Conservation (phyloP, 2,113 vertebrate species). For the Pipa parva region DNA sequence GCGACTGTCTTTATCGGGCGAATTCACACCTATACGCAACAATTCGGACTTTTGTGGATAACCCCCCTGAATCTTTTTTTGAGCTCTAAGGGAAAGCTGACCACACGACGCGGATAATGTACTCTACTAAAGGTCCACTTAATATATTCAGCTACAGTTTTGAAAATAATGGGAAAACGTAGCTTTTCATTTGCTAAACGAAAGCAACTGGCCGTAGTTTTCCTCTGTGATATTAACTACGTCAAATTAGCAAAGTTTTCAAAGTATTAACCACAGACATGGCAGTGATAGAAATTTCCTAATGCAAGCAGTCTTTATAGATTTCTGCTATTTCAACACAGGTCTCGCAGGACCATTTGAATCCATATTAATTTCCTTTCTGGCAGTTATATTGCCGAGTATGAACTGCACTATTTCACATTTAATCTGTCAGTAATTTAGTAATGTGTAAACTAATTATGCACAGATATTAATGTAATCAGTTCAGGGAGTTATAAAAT, state of each 20-base stretch:
- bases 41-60: too few relatives aligned
- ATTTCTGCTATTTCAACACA: slow-evolving; percentile 73
- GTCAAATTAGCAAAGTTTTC: slow-evolving; percentile 58
- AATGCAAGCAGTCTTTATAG: slow-evolving; percentile 85
- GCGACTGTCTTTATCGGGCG: too few relatives aligned
- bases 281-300: slow-evolving; percentile 82
- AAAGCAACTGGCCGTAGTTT: slow-evolving; percentile 10
- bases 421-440: slow-evolving; percentile 99
- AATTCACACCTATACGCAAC: too few relatives aligned
- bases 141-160: too few relatives aligned
- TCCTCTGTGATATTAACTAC: slow-evolving; percentile 22
- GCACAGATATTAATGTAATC: slow-evolving; percentile 98
- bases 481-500: slow-evolving; percentile 92
- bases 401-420: slow-evolving; percentile 97
- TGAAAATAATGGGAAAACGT: background rate
- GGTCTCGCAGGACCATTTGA: slow-evolving; percentile 93
- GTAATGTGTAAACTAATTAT: slow-evolving; percentile 99
- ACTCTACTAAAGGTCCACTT: too few relatives aligned
- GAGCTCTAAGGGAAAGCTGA: too few relatives aligned
- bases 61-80: too few relatives aligned
- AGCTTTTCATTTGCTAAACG: slow-evolving; percentile 9
- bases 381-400: slow-evolving; percentile 92
- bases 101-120: too few relatives aligned
- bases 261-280: slow-evolving; percentile 75
- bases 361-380: slow-evolving; percentile 99